Percentiles rank a stretch among this genome's conserved stretches.
These are phyloP conservation scores for Pseudochirops corinnae DNA, from an alignment of 2,797 vertebrate genomes.

Conservation along the genomic window DNA sequence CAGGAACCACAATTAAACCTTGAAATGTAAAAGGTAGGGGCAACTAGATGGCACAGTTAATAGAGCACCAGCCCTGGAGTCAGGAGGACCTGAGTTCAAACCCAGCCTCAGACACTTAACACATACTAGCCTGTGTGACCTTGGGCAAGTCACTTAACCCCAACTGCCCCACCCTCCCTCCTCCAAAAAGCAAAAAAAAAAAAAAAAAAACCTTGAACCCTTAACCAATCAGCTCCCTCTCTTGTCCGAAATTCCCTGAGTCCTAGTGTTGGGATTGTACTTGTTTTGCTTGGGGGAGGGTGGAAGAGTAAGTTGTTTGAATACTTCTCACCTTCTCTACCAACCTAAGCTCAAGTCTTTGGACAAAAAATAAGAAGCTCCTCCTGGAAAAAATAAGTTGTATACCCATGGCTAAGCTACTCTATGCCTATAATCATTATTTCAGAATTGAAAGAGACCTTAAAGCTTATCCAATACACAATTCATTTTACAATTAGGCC, in stretches of 20 bases:
- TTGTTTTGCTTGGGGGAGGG: neutral
- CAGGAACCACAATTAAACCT: neutral
- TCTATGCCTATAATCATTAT: neutral
- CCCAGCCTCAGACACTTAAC: too few relatives aligned
- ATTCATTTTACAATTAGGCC: constrained; percentile 47
- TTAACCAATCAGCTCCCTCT: constrained; percentile 4
- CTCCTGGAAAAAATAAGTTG: neutral
- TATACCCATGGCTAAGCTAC: constrained; percentile 15
- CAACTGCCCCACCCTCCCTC: too few relatives aligned
- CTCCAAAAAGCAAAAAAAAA: too few relatives aligned
- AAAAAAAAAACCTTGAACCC: neutral
- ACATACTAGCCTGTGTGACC: too few relatives aligned
- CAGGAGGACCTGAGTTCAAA: too few relatives aligned
- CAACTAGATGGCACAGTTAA: too few relatives aligned
- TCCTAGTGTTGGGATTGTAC: neutral
- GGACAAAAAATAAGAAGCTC: neutral
- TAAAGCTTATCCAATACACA: constrained; percentile 37
- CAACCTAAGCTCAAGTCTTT: constrained; percentile 1
- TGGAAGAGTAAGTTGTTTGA: constrained; percentile 8
- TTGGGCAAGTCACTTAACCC: too few relatives aligned
- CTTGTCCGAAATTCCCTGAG: neutral
- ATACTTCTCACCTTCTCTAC: neutral
- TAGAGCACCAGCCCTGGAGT: too few relatives aligned
- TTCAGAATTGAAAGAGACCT: constrained; percentile 32
- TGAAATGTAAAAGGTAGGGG: neutral